Base-by-base conservation (phyloP, 2,797 vertebrate species). In the Odontamblyopus rebecca region DNA sequence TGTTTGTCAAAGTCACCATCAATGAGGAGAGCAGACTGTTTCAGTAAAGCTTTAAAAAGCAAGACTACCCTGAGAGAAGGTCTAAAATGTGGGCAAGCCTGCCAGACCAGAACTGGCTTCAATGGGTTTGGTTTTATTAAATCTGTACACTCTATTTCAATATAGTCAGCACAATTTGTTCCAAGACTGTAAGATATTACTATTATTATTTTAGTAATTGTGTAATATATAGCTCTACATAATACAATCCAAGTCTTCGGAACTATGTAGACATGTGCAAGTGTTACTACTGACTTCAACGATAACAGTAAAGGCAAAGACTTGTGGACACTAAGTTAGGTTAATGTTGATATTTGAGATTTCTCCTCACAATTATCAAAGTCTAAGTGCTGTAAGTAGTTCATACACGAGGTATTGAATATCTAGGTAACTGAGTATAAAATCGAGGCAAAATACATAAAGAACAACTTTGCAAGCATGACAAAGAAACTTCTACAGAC, bases 31-130 rank as follows among this genome's bases (percentile, higher is more conserved):
- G 88, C 86, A 89, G 61, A 92, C 89, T 88, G 88, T 89, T 93
- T 91, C 83, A 90, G 90, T 93, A 93, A 93, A 94, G 93, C 93
- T 94, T 93, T 91, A 91, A 91, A 89, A 94, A 93, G 92, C 91
- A 91, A 92, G 93, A 93, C 93, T 94, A 94, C 93, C 94, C 94
- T 94, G 94, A 95, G 93, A 94, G 90, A 94, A 94, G 90, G 85
- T 93, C 92, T 93, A 94, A 90, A 93, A 93, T 51, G 78, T 91
- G 94, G 93, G 92, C 92, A 90, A 93, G 93, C 93, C 91, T 91
- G 89, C 90, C 92, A 93, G 91, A 94, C 85, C 82, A 88, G 82
- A 89, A 89, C 91, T 93, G 92, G 92, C 92, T 92, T 85, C 80
- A 85, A 89, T 89, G 90, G 89, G 93, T 92, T 93, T 93, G 91